phyloP scores from a whole-genome alignment of 2,888 invertebrate species.

The Dugesia japonica region DNA sequence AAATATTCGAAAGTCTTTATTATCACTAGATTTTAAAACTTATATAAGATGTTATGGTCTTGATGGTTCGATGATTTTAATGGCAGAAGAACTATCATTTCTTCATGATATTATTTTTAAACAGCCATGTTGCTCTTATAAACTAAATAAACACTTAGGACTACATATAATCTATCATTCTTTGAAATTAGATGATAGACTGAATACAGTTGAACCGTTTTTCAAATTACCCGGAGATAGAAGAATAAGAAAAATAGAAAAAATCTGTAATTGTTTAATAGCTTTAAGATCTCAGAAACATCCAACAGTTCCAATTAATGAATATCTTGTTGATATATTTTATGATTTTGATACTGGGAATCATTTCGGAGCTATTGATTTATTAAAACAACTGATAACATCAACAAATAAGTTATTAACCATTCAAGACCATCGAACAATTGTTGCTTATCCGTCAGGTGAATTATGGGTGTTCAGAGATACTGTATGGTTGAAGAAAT shows the following conservation, averaged over 20 bases:
- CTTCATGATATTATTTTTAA: constrained; percentile 6
- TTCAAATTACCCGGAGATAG: background rate
- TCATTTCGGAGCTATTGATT: background rate
- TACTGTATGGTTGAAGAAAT: background rate
- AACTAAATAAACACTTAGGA: background rate
- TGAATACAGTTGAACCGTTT: background rate
- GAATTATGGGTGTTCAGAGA: constrained; percentile 20
- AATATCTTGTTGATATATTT: constrained; percentile 1
- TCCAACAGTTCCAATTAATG: background rate
- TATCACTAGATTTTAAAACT: background rate
- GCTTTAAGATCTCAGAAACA: background rate
- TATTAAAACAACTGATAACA: background rate
- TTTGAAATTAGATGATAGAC: background rate
- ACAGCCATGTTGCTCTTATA: background rate
- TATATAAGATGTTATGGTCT: background rate
- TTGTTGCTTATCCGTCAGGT: background rate
- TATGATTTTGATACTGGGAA: constrained; percentile 6
- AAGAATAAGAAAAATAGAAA: background rate
- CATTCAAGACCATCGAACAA: background rate
- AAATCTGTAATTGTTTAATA: background rate
- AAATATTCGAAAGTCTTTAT: background rate
- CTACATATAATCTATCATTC: background rate
- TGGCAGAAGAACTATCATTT: background rate
- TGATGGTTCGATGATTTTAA: background rate
- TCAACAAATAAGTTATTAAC: background rate